A percentile compares a stretch with the other conserved stretches of the same genome.
Evolutionary conservation across 2,113 vertebrate genomes (phyloP).

Genomic region (Neomonachus schauinslandi): DNA sequence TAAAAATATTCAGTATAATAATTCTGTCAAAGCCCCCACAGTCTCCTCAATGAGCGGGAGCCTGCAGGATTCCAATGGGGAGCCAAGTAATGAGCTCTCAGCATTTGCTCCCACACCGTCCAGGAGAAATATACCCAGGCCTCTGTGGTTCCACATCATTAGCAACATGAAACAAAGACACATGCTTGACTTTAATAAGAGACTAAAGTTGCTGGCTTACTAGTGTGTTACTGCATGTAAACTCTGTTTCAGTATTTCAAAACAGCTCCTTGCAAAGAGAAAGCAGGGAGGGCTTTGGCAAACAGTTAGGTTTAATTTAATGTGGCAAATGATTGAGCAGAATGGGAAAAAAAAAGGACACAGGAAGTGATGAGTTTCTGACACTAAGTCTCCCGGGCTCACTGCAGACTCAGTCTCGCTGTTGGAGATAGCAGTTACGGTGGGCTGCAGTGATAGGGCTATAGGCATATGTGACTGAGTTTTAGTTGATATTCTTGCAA

Average conservation of each 20-base stretch:
- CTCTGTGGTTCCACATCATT: constrained; percentile 93
- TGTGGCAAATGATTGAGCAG: constrained; percentile 81
- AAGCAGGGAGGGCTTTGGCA: constrained; percentile 73
- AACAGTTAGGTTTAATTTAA: constrained; percentile 83
- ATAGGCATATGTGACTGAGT: constrained; percentile 87
- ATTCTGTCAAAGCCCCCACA: constrained; percentile 95
- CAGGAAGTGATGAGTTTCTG: constrained; percentile 84
- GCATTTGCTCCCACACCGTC: constrained; percentile 92
- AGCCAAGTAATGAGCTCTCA: constrained; percentile 95
- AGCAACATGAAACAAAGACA: constrained; percentile 95
- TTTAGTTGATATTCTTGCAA: constrained; percentile 88
- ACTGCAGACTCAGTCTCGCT: constrained; percentile 74
- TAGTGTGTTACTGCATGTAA: constrained; percentile 91
- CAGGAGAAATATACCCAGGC: constrained; percentile 91
- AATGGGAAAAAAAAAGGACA: constrained; percentile 51
- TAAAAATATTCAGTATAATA: constrained; percentile 96
- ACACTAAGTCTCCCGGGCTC: constrained; percentile 82
- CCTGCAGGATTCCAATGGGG: constrained; percentile 94
- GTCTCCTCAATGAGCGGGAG: constrained; percentile 92
- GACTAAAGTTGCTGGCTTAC: constrained; percentile 93
- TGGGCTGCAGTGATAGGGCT: constrained; percentile 82
- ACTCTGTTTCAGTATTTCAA: constrained; percentile 89
- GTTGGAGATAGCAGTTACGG: constrained; percentile 77
- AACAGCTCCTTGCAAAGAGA: constrained; percentile 84
- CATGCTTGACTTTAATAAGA: constrained; percentile 95